A percentile compares a stretch with the other conserved stretches of the same genome.
phyloP scores from a whole-genome alignment of 2,113 vertebrate species.

The Cryptotis parvus region DNA sequence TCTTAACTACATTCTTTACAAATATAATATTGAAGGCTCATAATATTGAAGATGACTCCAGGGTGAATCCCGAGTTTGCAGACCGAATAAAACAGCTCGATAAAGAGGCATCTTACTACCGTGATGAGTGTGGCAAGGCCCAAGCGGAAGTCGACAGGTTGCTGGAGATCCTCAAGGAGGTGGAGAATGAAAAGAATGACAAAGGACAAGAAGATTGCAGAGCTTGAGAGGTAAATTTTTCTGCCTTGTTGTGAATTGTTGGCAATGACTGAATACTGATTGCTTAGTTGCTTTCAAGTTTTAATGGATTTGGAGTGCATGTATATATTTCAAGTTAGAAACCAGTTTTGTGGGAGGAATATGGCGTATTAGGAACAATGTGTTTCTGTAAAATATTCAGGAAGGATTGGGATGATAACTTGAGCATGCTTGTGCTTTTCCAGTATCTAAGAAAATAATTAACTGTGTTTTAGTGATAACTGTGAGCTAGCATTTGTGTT shows the following conservation, averaged over 20 bases:
- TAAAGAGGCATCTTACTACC: conserved; percentile 94
- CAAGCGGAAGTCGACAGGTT: conserved; percentile 95
- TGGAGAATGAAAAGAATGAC: conserved; percentile 94
- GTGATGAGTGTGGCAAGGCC: conserved; percentile 94
- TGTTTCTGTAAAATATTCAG: background rate
- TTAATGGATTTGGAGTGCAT: background rate
- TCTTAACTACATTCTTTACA: conserved; percentile 75
- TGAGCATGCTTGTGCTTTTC: background rate
- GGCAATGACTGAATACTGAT: background rate
- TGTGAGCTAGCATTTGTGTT: background rate
- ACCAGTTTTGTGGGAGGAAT: background rate
- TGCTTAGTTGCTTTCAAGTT: background rate
- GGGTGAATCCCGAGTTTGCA: conserved; percentile 93
- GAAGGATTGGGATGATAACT: background rate
- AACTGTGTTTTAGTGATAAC: conserved; percentile 3
- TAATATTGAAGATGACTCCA: conserved; percentile 91
- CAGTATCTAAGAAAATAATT: conserved; percentile 4
- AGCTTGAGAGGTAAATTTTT: conserved; percentile 94
- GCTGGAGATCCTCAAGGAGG: conserved; percentile 93
- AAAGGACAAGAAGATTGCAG: conserved; percentile 96
- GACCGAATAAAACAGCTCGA: conserved; percentile 95
- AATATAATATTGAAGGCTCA: conserved; percentile 91
- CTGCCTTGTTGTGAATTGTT: background rate
- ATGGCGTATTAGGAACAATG: background rate
- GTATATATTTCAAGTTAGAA: background rate